Percentiles rank a stretch among this genome's conserved stretches.
phyloP scores from a whole-genome alignment of 1,140 invertebrate genomes.

The Zaprionus ghesquierei region DNA sequence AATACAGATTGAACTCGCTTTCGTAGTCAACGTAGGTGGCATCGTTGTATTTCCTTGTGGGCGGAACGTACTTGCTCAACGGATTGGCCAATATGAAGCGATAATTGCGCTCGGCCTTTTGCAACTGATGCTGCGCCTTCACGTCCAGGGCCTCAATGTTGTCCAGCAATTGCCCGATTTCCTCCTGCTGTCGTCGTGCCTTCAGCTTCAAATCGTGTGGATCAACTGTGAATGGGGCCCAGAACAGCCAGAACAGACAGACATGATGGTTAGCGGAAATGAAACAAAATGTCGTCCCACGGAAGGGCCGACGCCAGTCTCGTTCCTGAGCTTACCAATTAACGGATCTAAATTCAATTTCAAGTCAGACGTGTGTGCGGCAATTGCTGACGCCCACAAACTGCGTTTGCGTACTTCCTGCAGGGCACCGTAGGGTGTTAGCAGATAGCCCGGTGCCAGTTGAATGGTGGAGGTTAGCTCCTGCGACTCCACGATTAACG shows the following conservation, averaged over 20 bases:
- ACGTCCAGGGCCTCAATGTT: slow-evolving; percentile 58
- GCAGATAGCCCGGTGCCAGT: slow-evolving; percentile 68
- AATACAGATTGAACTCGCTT: slow-evolving; percentile 67
- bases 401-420: slow-evolving; percentile 81
- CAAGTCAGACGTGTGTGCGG: slow-evolving; percentile 66
- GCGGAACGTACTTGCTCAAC: slow-evolving; percentile 60
- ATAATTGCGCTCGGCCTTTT: slow-evolving; percentile 61
- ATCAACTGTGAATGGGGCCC: slow-evolving; percentile 51
- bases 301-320: slow-evolving; percentile 7
- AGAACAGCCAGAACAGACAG: background rate
- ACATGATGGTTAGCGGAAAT: slow-evolving; percentile 53
- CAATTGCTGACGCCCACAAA: slow-evolving; percentile 81
- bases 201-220: slow-evolving; percentile 59
- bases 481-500: slow-evolving; percentile 71
- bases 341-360: slow-evolving; percentile 78
- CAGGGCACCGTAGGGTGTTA: slow-evolving; percentile 70
- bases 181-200: slow-evolving; percentile 60
- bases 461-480: slow-evolving; percentile 75
- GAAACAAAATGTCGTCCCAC: slow-evolving; percentile 37
- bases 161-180: slow-evolving; percentile 68
- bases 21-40: slow-evolving; percentile 67
- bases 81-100: slow-evolving; percentile 71
- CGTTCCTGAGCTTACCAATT: slow-evolving; percentile 66
- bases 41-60: slow-evolving; percentile 53
- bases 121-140: slow-evolving; percentile 51